Evolutionary conservation across 1,140 invertebrate species (phyloP), one percentile per base, ranked within the genome.

Genomic region (Acromyrmex charruanus): DNA sequence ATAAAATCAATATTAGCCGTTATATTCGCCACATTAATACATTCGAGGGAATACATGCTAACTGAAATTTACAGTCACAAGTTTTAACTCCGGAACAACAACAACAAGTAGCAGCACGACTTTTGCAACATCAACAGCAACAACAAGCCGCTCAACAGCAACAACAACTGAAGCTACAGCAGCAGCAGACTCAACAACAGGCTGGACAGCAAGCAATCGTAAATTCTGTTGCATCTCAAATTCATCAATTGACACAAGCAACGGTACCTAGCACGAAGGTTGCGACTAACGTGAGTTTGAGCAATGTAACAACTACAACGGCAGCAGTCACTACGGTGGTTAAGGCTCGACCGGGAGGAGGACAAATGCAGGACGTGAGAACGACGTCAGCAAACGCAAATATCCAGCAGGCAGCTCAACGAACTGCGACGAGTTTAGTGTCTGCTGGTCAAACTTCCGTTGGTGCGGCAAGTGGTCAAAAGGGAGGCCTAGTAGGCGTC

Each of bases 11-110:
- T 10, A 44, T 44, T 16, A 55, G 49, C 9, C 6, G 35, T 68
- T 25, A 74, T 61, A 49, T 21, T 39, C 4, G 14, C n/a, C 12
- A 7, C 10, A 21, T 3, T 31, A 77, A 63, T 35, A 63, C 1
- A 12, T 84, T 58, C 6, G 10, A 59, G 10, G 25, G 49, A 7
- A 35, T 79, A 39, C 14, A 49, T 12, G 53, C 12, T 59, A 49
- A 49, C 7, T 16, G 68, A 85, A 68, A 9, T 7, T 53, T 18
- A 68, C 9, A 55, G 21, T 81, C 65, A 21, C 21, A 94, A 92
- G 92, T 90, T 63, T 87, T 94, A 44, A 91, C 89, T 1, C 79
- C 77, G 3, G 88, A 96, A 75, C 96, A 96, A 63, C 94, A 96
- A 31, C 94, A 94, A 61, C 93, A 94, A 61, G 88, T 92, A 69